Evolutionary conservation across 2,888 invertebrate genomes (phyloP), one percentile per base, ranked within the genome.

Genomic region (Apocheima hispidaria): DNA sequence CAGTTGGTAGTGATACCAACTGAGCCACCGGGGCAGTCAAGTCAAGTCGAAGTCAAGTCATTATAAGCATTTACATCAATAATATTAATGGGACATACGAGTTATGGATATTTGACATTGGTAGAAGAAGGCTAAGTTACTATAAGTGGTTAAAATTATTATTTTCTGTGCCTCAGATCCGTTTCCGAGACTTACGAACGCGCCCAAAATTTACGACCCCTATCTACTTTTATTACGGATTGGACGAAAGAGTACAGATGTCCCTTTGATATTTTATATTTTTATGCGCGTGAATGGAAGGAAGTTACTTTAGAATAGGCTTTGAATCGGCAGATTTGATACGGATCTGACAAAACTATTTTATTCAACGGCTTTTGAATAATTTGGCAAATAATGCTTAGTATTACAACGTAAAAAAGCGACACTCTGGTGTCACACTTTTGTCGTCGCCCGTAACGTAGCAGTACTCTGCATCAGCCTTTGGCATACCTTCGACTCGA

Each of bases 181-280:
- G 78, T 81, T 77, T 81, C 79, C 73, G 79, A 79, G 80, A 78
- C 79, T 75, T 81, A 60, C 54, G 60, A 62, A 61, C 63, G 62
- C 79, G 78, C 72, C 72, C 74, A 66, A 78, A 86, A 87, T 88
- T 88, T 88, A 88, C 86, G 83, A 81, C 75, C 67, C 71, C 82
- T 78, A 87, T 88, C 83, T 77, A 79, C 76, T 87, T 89, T 88
- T 88, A 89, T 88, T 88, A 86, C 84, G 86, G 82, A 88, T 88
- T 87, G 87, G 82, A 80, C 78, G 82, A 84, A 83, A 75, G 79
- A 83, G 80, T 84, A 83, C 87, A 89, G 87, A 88, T 88, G 86
- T 86, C 82, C 79, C 72, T 63, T 69, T 75, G 82, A 82, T 82
- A 83, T 50, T 28, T 30, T 79, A 77, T 79, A 75, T 77, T 71